Base-by-base conservation (phyloP, 92 coral and sea anemone species). In the Parazoanthus atlanticus region DNA sequence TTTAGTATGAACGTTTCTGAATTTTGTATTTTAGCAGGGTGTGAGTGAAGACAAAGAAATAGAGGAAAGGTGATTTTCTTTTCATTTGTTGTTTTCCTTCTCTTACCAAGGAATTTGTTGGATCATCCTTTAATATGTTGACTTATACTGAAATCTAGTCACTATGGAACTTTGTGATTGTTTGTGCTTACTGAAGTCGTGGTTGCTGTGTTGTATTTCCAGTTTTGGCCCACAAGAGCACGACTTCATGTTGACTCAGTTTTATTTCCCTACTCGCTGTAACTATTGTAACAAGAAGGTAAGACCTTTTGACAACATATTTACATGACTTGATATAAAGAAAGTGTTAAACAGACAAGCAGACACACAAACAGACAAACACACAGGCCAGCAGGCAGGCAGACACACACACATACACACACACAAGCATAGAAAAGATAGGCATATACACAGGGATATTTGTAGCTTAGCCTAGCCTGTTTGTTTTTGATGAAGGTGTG, bases 281-380 rank as follows among this genome's bases (percentile, higher is more conserved):
- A 93, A 95, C 77, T 95, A 95, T 88, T 97, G 99, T 86, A 92
- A 88, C 85, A 97, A 97, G 83, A 97, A 97, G 99, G 99, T 95
- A 86, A 31, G 86, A 31, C 26, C 25, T 21, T 40, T 31, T 31
- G 11, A 16, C 21, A 38, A 3, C 29, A 7, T 8, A 5, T 56
- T 15, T 36, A 36, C 5, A 72, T 31, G 17, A 13, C 76, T 8
- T 29, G 76, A 71, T 29, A 49, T 28, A 49, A 8, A 61, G 66
- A 49, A 43, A 43, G 47, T 7, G 66, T 8, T 33, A 17, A 8
- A 43, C 8, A 34, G 43, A 25, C n/a, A 75, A 21, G 11, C 1
- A 36, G 12, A 2, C 30, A 75, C 17, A 75, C 16, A 75, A 16
- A 5, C 49, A 21, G 28, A 34, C 74, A 26, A 26, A 65, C 71